Evolutionary conservation across 2,113 vertebrate species (phyloP), one percentile per base, ranked within the genome.

Genomic region (Vulpes lagopus): DNA sequence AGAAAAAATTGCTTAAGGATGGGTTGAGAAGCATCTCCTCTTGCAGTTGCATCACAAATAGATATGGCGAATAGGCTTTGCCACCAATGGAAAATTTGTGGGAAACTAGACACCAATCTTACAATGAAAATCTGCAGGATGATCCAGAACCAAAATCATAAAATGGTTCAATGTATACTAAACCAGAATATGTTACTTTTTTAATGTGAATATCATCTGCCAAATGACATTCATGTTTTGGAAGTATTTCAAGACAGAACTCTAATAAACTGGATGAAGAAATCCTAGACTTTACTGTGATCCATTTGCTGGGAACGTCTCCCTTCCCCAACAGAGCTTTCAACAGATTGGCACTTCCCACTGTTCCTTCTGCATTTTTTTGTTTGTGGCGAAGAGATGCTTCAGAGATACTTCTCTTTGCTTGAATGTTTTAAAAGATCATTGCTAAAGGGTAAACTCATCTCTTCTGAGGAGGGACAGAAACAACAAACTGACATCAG

Each of bases 81-180:
- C 99, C 99, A 99, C 98, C 0, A 99, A 99, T 99, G 99, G 99
- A 98, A 99, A 99, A 98, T 99, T 99, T 98, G 99, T 99, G 73
- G 99, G 99, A 73, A 99, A 99, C 11, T 99, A 99, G 55, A 99
- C 99, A 99, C 99, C 99, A 0, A 99, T 99, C 97, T 99, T 99
- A 5, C 99, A 99, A 12, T 99, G 99, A 81, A 99, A 99, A 49
- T 99, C 99, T 0, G 99, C 99, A 96, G 99, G 98, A 96, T 99
- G 99, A 97, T 99, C 99, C 98, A 99, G 99, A 85, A 99, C 99
- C 99, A 99, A 99, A 2, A 99, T 99, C 99, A 99, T 99, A 98
- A 99, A 80, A 97, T 99, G 99, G 91, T 99, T 99, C 99, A 0
- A 99, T 99, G 98, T 99, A 99, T 87, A 99, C 99, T 0, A 99